Conservation (phyloP, 2,797 vertebrate genomes). For the Sphaeramia orbicularis region DNA sequence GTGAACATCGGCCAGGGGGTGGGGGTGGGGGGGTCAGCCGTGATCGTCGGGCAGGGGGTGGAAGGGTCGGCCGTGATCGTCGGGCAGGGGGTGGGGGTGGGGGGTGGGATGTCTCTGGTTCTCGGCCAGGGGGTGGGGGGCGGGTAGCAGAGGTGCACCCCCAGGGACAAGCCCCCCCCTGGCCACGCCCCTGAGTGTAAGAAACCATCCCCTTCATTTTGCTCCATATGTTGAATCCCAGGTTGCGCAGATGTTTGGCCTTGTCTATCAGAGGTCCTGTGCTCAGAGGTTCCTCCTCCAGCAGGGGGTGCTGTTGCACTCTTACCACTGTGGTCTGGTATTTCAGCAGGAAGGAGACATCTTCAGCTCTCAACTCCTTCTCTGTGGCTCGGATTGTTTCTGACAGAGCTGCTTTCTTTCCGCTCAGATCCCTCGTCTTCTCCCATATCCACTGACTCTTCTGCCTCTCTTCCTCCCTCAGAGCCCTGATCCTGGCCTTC, state of each 20-base stretch:
- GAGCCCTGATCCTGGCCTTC: background rate
- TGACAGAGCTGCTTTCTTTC: slow-evolving; percentile 1
- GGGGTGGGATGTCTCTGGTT: no score
- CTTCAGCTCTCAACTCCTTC: background rate
- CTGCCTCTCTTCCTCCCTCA: slow-evolving; percentile 1
- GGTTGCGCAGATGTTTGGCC: slow-evolving; percentile 11
- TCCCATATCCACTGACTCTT: slow-evolving; percentile 1
- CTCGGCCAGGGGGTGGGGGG: no score
- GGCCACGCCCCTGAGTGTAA: no score
- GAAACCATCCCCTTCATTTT: slow-evolving; percentile 9
- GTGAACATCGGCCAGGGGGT: no score
- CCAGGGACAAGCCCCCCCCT: no score
- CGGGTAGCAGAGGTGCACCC: no score
- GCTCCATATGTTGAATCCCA: slow-evolving; percentile 1
- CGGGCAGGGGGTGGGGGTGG: no score
- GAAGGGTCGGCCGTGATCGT: no score
- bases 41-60: no score
- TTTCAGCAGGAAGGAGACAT: slow-evolving; percentile 1
- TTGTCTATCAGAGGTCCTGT: background rate
- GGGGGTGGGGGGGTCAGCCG: no score
- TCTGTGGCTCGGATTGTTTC: slow-evolving; percentile 7
- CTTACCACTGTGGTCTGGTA: slow-evolving; percentile 3
- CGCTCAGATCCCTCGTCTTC: background rate
- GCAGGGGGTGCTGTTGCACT: background rate
- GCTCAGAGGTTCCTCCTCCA: slow-evolving; percentile 4